Percentiles rank a stretch among this genome's conserved stretches.
Conservation (phyloP, 2,888 invertebrate species). For the Cheilosia urbana region DNA sequence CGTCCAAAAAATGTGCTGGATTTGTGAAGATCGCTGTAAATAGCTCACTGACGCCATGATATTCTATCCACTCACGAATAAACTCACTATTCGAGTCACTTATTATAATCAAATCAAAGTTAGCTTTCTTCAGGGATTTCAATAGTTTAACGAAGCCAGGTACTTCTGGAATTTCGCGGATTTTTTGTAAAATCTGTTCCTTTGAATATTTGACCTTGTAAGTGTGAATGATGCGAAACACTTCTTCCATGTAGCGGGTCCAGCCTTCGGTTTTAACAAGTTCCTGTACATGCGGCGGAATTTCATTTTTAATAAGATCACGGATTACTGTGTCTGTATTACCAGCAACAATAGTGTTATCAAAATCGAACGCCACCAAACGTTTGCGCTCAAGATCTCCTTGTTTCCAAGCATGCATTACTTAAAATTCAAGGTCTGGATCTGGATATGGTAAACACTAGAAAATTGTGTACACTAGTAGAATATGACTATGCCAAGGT, state of each 20-base stretch:
- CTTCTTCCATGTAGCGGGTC: conserved; percentile 90
- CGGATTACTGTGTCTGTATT: conserved; percentile 89
- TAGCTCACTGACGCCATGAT: conserved; percentile 82
- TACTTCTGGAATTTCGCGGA: conserved; percentile 86
- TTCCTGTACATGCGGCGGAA: conserved; percentile 85
- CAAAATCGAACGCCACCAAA: conserved; percentile 91
- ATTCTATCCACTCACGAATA: conserved; percentile 87
- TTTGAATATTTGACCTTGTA: conserved; percentile 84
- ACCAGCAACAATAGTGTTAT: conserved; percentile 90
- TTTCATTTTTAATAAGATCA: conserved; percentile 83
- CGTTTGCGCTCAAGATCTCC: conserved; percentile 49
- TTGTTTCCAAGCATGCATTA: not conserved
- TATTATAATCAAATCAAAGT: conserved; percentile 88
- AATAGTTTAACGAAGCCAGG: conserved; percentile 87
- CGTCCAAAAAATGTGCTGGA: conserved; percentile 87
- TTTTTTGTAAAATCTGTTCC: conserved; percentile 84
- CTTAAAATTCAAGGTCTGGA: not conserved
- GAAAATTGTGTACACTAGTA: conserved; percentile 10
- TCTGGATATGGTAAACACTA: not conserved
- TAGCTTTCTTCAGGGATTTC: conserved; percentile 83
- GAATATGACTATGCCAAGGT: not conserved
- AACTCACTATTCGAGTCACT: conserved; percentile 92
- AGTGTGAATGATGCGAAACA: conserved; percentile 86
- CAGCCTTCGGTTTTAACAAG: conserved; percentile 87
- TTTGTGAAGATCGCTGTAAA: conserved; percentile 88